Percentiles rank a stretch among this genome's conserved stretches.
These are phyloP conservation scores for Perizoma flavofasciatum DNA, from an alignment of 2,888 invertebrate genomes.

Conservation along the genomic window DNA sequence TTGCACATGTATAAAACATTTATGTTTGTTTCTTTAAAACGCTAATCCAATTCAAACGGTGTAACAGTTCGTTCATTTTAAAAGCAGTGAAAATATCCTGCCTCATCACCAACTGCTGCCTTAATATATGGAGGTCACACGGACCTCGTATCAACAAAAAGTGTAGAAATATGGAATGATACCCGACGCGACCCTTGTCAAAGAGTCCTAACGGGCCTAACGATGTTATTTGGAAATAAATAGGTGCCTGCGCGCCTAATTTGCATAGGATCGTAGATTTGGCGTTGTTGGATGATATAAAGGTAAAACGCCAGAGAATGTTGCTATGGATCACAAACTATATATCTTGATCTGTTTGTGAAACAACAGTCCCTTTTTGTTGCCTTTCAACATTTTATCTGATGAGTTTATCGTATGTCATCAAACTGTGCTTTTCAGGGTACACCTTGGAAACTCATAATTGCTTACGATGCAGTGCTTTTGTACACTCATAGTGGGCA, in stretches of 20 bases:
- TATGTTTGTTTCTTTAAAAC: too few species aligned
- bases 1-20: too few species aligned
- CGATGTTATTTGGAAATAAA: constrained; percentile 58
- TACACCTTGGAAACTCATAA: too few species aligned
- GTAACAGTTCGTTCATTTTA: constrained; percentile 14
- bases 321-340: too few species aligned
- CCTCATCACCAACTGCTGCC: constrained; percentile 34
- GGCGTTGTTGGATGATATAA: constrained; percentile 12
- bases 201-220: constrained; percentile 48
- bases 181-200: constrained; percentile 62
- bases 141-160: constrained; percentile 56
- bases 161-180: constrained; percentile 67
- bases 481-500: too few species aligned
- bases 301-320: background rate
- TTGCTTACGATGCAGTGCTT: too few species aligned
- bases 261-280: constrained; percentile 48
- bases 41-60: background rate
- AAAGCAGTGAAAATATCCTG: constrained; percentile 26
- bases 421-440: too few species aligned
- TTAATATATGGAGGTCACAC: constrained; percentile 64
- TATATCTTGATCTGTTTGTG: too few species aligned
- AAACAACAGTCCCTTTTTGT: too few species aligned
- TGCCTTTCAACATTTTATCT: too few species aligned
- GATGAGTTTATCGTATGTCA: too few species aligned
- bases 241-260: constrained; percentile 51